Percentiles rank a stretch among this genome's conserved stretches.
phyloP scores from a whole-genome alignment of 2,113 vertebrate species.

The Delphinus delphis region DNA sequence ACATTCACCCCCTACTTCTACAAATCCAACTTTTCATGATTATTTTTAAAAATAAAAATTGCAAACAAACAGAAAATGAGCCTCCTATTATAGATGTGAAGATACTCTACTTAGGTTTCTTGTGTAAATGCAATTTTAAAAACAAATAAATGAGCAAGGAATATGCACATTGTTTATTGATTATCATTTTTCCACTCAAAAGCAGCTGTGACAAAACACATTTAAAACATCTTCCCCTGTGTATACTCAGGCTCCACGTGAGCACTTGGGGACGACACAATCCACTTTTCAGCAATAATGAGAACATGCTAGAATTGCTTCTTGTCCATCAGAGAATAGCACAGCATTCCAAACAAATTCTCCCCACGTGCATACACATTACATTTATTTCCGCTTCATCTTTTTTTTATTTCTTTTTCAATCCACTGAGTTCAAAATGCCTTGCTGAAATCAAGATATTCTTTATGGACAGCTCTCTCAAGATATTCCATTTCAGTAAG shows the following conservation, averaged over 20 bases:
- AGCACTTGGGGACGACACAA: not conserved
- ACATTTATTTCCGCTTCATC: not conserved
- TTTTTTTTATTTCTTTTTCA: not conserved
- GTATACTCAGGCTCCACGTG: not conserved
- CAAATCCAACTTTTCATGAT: not conserved
- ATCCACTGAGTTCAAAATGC: not conserved
- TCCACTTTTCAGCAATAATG: not conserved
- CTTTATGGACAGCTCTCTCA: not conserved
- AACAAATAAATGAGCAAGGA: not conserved
- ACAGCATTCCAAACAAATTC: not conserved
- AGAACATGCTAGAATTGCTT: not conserved
- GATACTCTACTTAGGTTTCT: not conserved
- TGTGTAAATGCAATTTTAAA: not conserved
- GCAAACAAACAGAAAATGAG: not conserved
- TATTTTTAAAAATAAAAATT: conserved; percentile 20
- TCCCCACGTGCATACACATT: fast-evolving
- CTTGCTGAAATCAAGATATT: not conserved
- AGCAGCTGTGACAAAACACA: not conserved
- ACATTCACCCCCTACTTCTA: not conserved
- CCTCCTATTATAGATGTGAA: not conserved
- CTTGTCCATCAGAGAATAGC: not conserved
- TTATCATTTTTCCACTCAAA: not conserved
- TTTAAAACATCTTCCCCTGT: not conserved
- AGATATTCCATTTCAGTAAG: not conserved
- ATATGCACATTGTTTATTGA: not conserved